Evolutionary conservation across 2,797 vertebrate genomes (phyloP), one percentile per base, ranked within the genome.

Genomic region (Rhincodon typus): DNA sequence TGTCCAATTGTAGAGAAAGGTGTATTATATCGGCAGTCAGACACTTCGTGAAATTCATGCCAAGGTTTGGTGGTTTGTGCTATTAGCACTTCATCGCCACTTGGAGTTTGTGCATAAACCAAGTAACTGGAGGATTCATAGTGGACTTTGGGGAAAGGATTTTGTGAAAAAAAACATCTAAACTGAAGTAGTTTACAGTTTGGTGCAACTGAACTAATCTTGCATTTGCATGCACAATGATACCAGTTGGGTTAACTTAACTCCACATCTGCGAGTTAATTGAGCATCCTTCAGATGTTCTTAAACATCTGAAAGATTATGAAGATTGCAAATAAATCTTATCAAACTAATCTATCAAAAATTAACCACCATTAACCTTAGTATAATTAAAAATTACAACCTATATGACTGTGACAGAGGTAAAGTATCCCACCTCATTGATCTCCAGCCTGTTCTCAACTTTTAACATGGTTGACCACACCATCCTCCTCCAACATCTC

Each of bases 51-150:
- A 93, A 93, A 21, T 95, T 77, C 94, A 95, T 77, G 46, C 19
- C 70, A 77, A 95, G 70, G 46, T 53, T 95, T 95, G 94, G 46
- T 77, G 94, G 50, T 95, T 95, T 95, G 94, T 19, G 70, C 94
- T 72, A 46, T 74, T 77, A 53, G 67, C 30, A 53, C 53, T 53
- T 95, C 53, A 42, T 34, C 53, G 42, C 94, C 94, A 95, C 70
- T 74, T 95, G 46, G 66, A 69, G n/a, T 93, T 95, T 95, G 27
- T n/a, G 69, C 46, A 93, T 67, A n/a, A 69, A 62, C 90, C 57
- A 67, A 91, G 88, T 91, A 66, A 6, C 90, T 93, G 72, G 70
- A 95, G 69, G 42, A 72, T 79, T 95, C 46, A n/a, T 53, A 27
- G 53, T 70, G 94, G 70, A 74, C 27, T 53, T 74, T 95, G 53